A percentile compares a stretch with the other conserved stretches of the same genome.
Conservation (phyloP, 2,888 invertebrate genomes). For the Scaptomyza polygonia region DNA sequence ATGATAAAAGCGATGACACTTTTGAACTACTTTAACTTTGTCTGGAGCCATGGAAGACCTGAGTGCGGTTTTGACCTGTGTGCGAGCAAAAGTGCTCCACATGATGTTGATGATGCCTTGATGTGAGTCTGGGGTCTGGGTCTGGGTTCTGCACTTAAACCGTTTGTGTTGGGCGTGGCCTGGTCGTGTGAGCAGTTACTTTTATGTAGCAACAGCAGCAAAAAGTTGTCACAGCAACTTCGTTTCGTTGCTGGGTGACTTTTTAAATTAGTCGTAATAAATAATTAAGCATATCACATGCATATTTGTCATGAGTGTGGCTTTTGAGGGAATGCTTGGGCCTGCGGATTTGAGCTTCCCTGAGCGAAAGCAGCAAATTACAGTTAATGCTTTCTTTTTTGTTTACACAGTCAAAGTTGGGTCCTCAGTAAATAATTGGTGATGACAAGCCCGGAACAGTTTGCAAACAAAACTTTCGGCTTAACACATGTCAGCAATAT, state of each 20-base stretch:
- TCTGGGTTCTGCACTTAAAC: constrained; percentile 51
- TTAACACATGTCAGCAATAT: constrained; percentile 27
- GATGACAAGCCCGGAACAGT: constrained; percentile 31
- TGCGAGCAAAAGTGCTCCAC: constrained; percentile 16
- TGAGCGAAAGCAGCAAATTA: constrained; percentile 45
- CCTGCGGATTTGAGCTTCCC: constrained; percentile 25
- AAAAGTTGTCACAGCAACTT: constrained; percentile 39
- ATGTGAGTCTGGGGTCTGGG: constrained; percentile 30
- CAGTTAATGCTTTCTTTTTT: constrained; percentile 39
- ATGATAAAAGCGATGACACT: constrained; percentile 56
- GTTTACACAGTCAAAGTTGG: constrained; percentile 33
- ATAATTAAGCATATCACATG: constrained; percentile 72
- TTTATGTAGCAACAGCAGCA: constrained; percentile 35
- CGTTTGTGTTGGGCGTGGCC: constrained; percentile 31
- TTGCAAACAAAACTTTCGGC: constrained; percentile 38
- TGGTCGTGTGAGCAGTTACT: constrained; percentile 41
- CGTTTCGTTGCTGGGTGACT: constrained; percentile 41
- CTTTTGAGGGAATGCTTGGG: constrained; percentile 24
- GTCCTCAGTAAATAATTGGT: constrained; percentile 39
- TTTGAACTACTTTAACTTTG: constrained; percentile 74
- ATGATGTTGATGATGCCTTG: constrained; percentile 7
- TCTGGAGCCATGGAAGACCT: constrained; percentile 21
- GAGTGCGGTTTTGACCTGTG: constrained; percentile 48
- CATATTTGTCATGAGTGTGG: constrained; percentile 11
- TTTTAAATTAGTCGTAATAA: constrained; percentile 75